Conservation (phyloP, 2,113 vertebrate genomes). For the Hepsetus odoe region DNA sequence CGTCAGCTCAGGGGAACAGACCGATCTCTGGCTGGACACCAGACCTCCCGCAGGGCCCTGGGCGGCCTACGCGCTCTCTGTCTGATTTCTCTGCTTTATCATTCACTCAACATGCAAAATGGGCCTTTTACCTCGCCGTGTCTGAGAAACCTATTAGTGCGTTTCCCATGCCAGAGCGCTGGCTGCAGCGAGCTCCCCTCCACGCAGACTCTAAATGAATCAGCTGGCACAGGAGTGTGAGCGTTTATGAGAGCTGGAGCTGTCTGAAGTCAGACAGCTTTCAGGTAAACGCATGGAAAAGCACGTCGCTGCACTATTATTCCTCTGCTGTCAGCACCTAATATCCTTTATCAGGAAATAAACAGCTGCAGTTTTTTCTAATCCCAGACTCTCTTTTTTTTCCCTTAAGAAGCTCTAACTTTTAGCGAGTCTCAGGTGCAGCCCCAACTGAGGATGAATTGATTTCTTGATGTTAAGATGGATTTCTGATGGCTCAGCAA, state of each 20-base stretch:
- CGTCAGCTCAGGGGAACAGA: constrained; percentile 36
- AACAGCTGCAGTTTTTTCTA: constrained; percentile 7
- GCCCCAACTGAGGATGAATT: constrained; percentile 8
- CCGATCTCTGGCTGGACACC: constrained; percentile 41
- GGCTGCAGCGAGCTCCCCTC: neutral
- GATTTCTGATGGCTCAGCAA: neutral
- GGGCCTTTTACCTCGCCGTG: constrained; percentile 16
- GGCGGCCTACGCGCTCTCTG: constrained; percentile 17
- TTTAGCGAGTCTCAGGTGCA: neutral
- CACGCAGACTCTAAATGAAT: constrained; percentile 14
- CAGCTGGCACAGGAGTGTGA: neutral
- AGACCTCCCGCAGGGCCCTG: constrained; percentile 26
- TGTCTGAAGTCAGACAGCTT: constrained; percentile 1
- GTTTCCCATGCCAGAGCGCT: constrained; percentile 12
- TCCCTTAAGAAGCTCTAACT: neutral
- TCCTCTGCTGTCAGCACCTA: neutral
- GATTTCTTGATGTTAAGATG: neutral
- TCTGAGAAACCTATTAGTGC: constrained; percentile 34
- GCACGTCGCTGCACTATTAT: neutral
- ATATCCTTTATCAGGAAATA: constrained; percentile 13
- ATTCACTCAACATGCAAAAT: constrained; percentile 37
- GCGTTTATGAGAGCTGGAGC: neutral
- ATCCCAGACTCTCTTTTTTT: neutral
- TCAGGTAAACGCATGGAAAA: neutral
- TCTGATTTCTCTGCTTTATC: constrained; percentile 17